phyloP scores from a whole-genome alignment of 2,113 vertebrate species.

The Nanorana parkeri region DNA sequence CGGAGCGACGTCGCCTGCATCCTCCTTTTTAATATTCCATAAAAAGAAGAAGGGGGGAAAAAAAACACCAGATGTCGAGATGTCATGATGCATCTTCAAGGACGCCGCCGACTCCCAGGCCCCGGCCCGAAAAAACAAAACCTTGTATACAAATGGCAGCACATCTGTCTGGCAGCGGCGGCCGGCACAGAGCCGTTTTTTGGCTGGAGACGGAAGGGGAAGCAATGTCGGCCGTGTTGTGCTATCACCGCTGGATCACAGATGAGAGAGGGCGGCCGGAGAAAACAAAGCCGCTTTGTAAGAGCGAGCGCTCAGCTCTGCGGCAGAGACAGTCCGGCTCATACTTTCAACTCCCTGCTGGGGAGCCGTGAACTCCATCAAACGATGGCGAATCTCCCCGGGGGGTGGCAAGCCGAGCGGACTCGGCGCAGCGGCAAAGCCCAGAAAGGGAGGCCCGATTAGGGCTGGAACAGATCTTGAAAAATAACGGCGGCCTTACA shows the following conservation, averaged over 20 bases:
- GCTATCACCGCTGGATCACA: conserved; percentile 33
- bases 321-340: conserved; percentile 21
- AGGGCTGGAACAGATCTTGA: no score
- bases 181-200: neutral
- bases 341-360: conserved; percentile 27
- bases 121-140: neutral
- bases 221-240: neutral
- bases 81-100: neutral
- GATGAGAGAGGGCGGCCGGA: conserved; percentile 25
- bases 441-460: no score
- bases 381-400: no score
- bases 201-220: neutral
- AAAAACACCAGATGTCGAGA: neutral
- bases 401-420: no score
- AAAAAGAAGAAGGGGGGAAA: neutral
- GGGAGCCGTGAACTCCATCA: conserved; percentile 12
- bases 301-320: neutral
- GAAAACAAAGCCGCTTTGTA: conserved; percentile 30
- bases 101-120: neutral
- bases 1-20: neutral
- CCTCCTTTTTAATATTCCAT: neutral
- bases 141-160: neutral
- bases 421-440: no score
- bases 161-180: conserved; percentile 23
- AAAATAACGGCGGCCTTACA: no score